A percentile compares a stretch with the other conserved stretches of the same genome.
Evolutionary conservation across 2,888 invertebrate genomes (phyloP).

Genomic region (Tortrix viridana): DNA sequence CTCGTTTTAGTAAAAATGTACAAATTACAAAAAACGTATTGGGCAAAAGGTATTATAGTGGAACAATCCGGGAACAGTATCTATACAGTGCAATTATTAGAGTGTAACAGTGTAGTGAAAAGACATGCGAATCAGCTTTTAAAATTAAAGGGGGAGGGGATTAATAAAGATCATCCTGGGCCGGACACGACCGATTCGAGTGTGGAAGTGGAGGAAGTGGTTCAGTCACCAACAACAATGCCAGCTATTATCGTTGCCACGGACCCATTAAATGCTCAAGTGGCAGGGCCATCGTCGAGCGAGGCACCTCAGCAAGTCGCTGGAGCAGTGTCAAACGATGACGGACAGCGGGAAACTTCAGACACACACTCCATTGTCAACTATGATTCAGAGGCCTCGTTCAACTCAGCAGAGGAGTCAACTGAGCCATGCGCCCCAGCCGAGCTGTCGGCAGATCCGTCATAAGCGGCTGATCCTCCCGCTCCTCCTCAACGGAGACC

Average conservation of each 20-base stretch:
- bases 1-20: conserved; percentile 17
- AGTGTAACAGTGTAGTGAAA: background rate
- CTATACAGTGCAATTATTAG: conserved; percentile 10
- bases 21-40: conserved; percentile 23
- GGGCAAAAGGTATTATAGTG: conserved; percentile 25
- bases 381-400: background rate
- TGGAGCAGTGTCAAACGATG: no score
- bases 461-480: no score
- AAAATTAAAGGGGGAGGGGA: background rate
- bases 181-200: background rate
- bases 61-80: conserved; percentile 10
- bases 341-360: background rate
- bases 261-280: no score
- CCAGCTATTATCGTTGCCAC: background rate
- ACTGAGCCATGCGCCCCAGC: no score
- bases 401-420: background rate
- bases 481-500: no score
- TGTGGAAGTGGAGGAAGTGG: no score
- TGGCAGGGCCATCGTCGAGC: no score
- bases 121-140: conserved; percentile 15
- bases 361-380: background rate
- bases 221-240: background rate
- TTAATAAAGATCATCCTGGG: background rate
- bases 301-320: no score
- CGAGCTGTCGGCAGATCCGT: no score